phyloP scores from a whole-genome alignment of 2,113 vertebrate genomes.

The Smithornis capensis region DNA sequence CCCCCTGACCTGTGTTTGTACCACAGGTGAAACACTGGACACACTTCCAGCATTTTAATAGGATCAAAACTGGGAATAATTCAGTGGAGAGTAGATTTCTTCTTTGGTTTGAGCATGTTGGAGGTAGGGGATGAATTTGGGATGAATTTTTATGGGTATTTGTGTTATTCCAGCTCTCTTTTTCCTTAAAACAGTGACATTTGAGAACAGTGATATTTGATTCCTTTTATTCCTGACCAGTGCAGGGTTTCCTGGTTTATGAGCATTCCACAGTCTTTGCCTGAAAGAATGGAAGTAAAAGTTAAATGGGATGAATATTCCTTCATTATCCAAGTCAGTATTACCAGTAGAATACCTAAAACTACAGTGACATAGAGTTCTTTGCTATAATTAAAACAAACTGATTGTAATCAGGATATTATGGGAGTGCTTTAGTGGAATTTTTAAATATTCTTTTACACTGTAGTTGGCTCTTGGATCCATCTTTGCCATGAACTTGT shows the following conservation, averaged over 20 bases:
- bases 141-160: not conserved
- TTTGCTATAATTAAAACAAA: not conserved
- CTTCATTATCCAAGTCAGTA: not conserved
- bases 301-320: not conserved
- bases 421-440: not conserved
- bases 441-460: not conserved
- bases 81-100: not conserved
- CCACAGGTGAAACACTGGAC: not conserved
- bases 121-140: too few relatives aligned
- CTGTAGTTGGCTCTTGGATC: not conserved
- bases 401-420: not conserved
- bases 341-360: not conserved
- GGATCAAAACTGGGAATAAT: not conserved
- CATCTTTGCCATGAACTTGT: not conserved
- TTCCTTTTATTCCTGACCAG: not conserved
- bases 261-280: not conserved
- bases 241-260: not conserved
- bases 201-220: not conserved
- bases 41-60: not conserved
- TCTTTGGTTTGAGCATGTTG: not conserved
- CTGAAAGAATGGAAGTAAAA: not conserved
- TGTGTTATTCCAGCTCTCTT: not conserved
- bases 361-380: not conserved
- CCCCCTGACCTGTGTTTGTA: not conserved
- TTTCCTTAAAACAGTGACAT: not conserved